A percentile compares a stretch with the other conserved stretches of the same genome.
Evolutionary conservation across 2,797 vertebrate species (phyloP).

Genomic region (Enteromius unitaeniatus): DNA sequence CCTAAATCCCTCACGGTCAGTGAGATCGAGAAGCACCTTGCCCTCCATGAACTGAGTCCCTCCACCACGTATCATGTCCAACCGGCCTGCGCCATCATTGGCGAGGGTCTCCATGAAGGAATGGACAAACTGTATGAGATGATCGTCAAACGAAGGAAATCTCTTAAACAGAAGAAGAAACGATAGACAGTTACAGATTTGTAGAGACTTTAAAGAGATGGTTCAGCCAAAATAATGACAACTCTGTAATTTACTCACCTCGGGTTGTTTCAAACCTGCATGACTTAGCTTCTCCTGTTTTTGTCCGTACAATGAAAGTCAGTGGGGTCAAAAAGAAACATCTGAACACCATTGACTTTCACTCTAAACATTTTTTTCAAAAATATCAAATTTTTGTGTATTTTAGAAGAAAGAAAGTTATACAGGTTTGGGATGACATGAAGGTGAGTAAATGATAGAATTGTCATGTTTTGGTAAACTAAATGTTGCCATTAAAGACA

Average conservation of each 20-base stretch:
- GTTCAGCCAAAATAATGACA: neutral
- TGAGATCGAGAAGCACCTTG: slow-evolving; percentile 87
- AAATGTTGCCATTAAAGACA: slow-evolving; percentile 23
- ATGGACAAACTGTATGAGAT: slow-evolving; percentile 92
- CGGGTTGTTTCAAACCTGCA: neutral
- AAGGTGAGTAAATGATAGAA: neutral
- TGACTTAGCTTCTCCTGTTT: neutral
- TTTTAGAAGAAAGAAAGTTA: neutral
- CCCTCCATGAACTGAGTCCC: slow-evolving; percentile 84
- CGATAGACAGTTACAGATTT: slow-evolving; percentile 69
- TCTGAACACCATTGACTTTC: neutral
- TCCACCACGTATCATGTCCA: slow-evolving; percentile 87
- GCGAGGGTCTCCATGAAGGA: slow-evolving; percentile 88
- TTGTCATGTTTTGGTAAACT: neutral
- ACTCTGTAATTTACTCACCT: slow-evolving; percentile 9
- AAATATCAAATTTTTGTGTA: neutral
- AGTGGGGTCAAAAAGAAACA: neutral
- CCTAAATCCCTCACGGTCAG: slow-evolving; percentile 84
- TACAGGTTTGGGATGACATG: neutral
- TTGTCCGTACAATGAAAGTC: neutral
- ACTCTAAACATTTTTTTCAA: neutral
- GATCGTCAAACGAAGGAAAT: slow-evolving; percentile 88
- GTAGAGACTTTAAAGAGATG: slow-evolving; percentile 7
- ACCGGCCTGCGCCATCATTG: slow-evolving; percentile 89
- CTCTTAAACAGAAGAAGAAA: slow-evolving; percentile 87